Conservation (phyloP, 1,140 invertebrate species). For the Ericerus pela region DNA sequence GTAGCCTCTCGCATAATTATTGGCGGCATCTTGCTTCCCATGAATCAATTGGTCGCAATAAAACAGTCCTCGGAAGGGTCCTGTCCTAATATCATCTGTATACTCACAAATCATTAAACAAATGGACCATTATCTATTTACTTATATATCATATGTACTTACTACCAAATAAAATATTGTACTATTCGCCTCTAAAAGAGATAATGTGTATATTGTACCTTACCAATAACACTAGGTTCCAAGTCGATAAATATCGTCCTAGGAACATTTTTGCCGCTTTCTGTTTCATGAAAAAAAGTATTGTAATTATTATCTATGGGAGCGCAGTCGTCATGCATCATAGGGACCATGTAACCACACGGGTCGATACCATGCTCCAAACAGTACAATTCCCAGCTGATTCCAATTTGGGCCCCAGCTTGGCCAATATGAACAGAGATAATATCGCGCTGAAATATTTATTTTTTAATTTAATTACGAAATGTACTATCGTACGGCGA, state of each 20-base stretch:
- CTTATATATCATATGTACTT: background rate
- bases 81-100: slow-evolving; percentile 59
- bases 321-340: slow-evolving; percentile 38
- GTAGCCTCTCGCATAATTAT: slow-evolving; percentile 77
- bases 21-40: slow-evolving; percentile 77
- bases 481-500: too few relatives aligned
- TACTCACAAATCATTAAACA: too few relatives aligned
- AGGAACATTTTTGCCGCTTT: slow-evolving; percentile 71
- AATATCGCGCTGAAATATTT: slow-evolving; percentile 59
- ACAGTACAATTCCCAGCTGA: slow-evolving; percentile 70
- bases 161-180: background rate
- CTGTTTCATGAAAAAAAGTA: slow-evolving; percentile 81
- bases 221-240: slow-evolving; percentile 74
- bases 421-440: slow-evolving; percentile 79
- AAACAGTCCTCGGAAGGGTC: slow-evolving; percentile 69
- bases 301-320: slow-evolving; percentile 64
- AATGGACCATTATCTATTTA: slow-evolving; percentile 2
- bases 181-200: background rate
- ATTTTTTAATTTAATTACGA: too few relatives aligned
- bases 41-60: slow-evolving; percentile 73
- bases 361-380: slow-evolving; percentile 65
- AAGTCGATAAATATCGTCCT: slow-evolving; percentile 72
- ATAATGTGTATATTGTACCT: slow-evolving; percentile 17
- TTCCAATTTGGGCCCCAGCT: slow-evolving; percentile 74
- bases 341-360: slow-evolving; percentile 37